phyloP scores from a whole-genome alignment of 2,797 vertebrate species.

The Crenuchus spilurus region DNA sequence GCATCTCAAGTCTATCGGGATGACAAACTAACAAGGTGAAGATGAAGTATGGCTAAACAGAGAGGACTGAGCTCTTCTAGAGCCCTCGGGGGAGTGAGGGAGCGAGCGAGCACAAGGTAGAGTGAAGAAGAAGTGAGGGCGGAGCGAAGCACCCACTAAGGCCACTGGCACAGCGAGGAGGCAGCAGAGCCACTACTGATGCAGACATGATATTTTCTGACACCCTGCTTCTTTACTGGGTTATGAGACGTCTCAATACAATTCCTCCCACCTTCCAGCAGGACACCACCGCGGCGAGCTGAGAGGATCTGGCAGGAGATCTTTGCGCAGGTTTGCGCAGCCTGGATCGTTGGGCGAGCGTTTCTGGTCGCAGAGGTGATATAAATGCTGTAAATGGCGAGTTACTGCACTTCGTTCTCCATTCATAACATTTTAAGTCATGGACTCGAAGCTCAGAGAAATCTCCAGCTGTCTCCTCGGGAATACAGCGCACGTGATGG shows the following conservation, averaged over 20 bases:
- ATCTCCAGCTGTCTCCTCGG: neutral
- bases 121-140: slow-evolving; percentile 59
- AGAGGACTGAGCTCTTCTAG: neutral
- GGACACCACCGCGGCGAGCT: neutral
- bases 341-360: neutral
- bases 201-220: slow-evolving; percentile 62
- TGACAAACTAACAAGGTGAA: neutral
- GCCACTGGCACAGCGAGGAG: neutral
- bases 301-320: slow-evolving; percentile 15
- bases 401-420: slow-evolving; percentile 74
- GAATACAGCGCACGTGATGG: slow-evolving; percentile 17
- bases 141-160: slow-evolving; percentile 57
- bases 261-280: slow-evolving; percentile 57
- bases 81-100: neutral
- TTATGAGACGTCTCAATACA: slow-evolving; percentile 51
- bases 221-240: slow-evolving; percentile 62
- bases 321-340: neutral
- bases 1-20: neutral
- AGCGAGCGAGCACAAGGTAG: slow-evolving; percentile 10
- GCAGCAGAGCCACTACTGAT: slow-evolving; percentile 46
- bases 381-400: slow-evolving; percentile 71
- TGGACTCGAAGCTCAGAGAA: slow-evolving; percentile 53
- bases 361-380: slow-evolving; percentile 9
- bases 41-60: slow-evolving; percentile 13
- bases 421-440: slow-evolving; percentile 78